Evolutionary conservation across 2,888 invertebrate species (phyloP).

Genomic region (Pharmacophagus antenor): DNA sequence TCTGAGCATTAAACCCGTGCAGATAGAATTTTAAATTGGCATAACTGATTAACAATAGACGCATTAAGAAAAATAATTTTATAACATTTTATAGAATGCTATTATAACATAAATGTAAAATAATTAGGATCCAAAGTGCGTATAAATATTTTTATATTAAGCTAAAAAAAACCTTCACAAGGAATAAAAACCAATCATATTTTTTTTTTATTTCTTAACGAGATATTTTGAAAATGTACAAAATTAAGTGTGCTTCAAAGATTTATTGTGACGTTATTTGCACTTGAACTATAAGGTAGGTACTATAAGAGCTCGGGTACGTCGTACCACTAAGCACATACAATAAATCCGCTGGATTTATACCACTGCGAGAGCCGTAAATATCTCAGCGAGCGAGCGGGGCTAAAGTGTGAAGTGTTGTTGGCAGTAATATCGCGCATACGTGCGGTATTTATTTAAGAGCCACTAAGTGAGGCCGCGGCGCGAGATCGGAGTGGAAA

Average conservation of each 20-base stretch:
- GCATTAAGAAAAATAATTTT: too few relatives aligned
- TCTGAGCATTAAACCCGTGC: too few relatives aligned
- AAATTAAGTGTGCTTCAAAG: neutral
- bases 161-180: too few relatives aligned
- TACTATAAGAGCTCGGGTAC: conserved; percentile 19
- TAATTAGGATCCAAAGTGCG: too few relatives aligned
- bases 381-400: conserved; percentile 48
- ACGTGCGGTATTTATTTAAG: conserved; percentile 79
- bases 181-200: too few relatives aligned
- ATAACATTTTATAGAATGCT: too few relatives aligned
- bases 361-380: conserved; percentile 55
- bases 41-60: too few relatives aligned
- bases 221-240: neutral
- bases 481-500: conserved; percentile 67
- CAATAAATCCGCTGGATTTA: conserved; percentile 65
- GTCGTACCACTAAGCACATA: conserved; percentile 38
- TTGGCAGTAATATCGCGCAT: conserved; percentile 69
- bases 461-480: conserved; percentile 58
- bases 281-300: conserved; percentile 20
- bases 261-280: conserved; percentile 5
- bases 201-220: too few relatives aligned
- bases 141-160: too few relatives aligned
- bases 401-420: conserved; percentile 75
- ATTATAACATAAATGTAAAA: too few relatives aligned
- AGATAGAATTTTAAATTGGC: too few relatives aligned